Base-by-base conservation (phyloP, 2,113 vertebrate species). In the Nipponia nippon region DNA sequence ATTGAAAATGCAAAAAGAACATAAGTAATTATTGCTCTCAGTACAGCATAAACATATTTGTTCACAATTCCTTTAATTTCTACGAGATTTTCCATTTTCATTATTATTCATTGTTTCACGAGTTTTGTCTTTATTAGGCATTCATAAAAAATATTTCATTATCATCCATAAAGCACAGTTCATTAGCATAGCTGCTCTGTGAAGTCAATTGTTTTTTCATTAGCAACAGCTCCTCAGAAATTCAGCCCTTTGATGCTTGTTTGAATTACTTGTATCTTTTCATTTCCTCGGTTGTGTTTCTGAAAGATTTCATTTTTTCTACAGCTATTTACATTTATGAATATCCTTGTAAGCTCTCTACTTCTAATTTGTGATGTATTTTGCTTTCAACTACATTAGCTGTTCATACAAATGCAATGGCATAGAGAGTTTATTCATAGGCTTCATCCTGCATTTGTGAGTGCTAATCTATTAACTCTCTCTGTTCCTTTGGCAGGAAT, bases 191-290 rank as follows among this genome's bases (percentile, higher is more conserved):
- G 65, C 62, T 93, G 70, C 44, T 95, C 58, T 95, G 62, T 87
- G 77, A 91, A 95, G 62, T 83, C 91, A 96, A 82, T 96, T 95
- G 92, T 95, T 97, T 92, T 83, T 92, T 95, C 73, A 89, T 95
- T 94, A 96, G 61, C 21, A 95, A 65, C 36, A 87, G 66, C 49
- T 95, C 52, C 80, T 87, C 44, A 84, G 86, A 93, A 96, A 95
- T 95, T 53, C 87, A 94, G 23, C 25, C 8, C 46, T 94, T 95
- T 95, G 73, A 93, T 76, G 34, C 30, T 65, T 87, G 38, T 82
- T 93, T 76, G 56, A 89, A 91, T 92, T 92, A 71, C 56, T 89
- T 76, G 36, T 84, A 79, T 95, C 52, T 95, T 92, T 93, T 85
- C 8, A 69, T 72, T 92, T 92, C 69, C 77, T 84, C 1, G 1